A percentile compares a stretch with the other conserved stretches of the same genome.
phyloP scores from a whole-genome alignment of 2,113 vertebrate species.

The Hucho hucho region DNA sequence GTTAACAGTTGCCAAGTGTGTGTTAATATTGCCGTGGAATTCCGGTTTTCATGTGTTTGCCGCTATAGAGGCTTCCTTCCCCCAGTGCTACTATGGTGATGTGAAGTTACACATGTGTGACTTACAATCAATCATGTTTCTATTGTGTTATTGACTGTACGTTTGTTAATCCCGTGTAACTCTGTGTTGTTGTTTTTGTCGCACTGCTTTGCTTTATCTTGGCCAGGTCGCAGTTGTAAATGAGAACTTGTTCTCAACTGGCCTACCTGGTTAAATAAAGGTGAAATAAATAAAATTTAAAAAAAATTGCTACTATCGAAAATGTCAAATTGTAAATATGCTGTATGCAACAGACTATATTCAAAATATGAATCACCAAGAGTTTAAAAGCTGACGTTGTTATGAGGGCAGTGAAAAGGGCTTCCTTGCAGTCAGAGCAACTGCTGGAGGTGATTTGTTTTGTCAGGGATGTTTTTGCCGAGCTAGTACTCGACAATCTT shows the following conservation, averaged over 20 bases:
- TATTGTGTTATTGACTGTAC: too few relatives aligned
- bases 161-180: too few relatives aligned
- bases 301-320: neutral
- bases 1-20: neutral
- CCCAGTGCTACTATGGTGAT: neutral
- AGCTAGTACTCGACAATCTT: conserved; percentile 35
- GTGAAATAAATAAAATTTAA: too few relatives aligned
- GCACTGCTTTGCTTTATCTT: too few relatives aligned
- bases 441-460: conserved; percentile 31
- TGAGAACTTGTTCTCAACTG: too few relatives aligned
- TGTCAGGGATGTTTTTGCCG: conserved; percentile 29
- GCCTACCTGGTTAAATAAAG: too few relatives aligned
- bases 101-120: neutral
- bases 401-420: conserved; percentile 7
- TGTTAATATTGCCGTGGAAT: neutral
- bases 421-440: neutral
- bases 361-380: neutral
- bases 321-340: neutral
- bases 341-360: neutral
- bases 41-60: neutral
- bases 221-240: too few relatives aligned
- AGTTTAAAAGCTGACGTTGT: conserved; percentile 10
- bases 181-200: too few relatives aligned
- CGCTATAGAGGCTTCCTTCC: neutral
- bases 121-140: neutral